Evolutionary conservation across 1,140 invertebrate genomes (phyloP).

Genomic region (Platyscapa corneri): DNA sequence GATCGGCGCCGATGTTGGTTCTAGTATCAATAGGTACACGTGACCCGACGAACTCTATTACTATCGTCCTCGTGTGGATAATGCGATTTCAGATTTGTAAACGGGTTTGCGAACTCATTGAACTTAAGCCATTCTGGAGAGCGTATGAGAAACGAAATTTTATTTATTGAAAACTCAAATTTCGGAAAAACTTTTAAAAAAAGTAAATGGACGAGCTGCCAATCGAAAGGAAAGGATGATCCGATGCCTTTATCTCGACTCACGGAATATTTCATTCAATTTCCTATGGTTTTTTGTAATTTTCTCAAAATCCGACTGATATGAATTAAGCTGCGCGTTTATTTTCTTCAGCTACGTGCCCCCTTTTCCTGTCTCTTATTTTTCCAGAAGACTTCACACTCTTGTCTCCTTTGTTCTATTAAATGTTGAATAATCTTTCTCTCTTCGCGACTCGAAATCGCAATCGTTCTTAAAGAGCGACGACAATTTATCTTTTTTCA

Average conservation of each 20-base stretch:
- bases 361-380: not conserved
- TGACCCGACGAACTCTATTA: not conserved
- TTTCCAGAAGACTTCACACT: too few relatives aligned
- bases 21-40: not conserved
- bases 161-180: constrained; percentile 29
- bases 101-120: constrained; percentile 51
- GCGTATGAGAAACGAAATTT: constrained; percentile 50
- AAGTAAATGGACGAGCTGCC: not conserved
- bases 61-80: not conserved
- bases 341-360: constrained; percentile 12
- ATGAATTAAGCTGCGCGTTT: constrained; percentile 42
- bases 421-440: not conserved
- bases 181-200: not conserved
- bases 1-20: not conserved
- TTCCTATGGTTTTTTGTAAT: constrained; percentile 37
- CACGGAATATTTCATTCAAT: constrained; percentile 26
- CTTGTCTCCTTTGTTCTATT: constrained; percentile 10
- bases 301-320: constrained; percentile 46
- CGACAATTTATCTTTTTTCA: constrained; percentile 29
- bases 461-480: constrained; percentile 25
- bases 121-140: constrained; percentile 23
- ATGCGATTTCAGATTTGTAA: constrained; percentile 9
- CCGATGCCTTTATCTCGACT: constrained; percentile 1
- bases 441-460: not conserved
- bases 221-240: not conserved